phyloP scores from a whole-genome alignment of 2,797 vertebrate genomes.

The Ateles fusciceps region DNA sequence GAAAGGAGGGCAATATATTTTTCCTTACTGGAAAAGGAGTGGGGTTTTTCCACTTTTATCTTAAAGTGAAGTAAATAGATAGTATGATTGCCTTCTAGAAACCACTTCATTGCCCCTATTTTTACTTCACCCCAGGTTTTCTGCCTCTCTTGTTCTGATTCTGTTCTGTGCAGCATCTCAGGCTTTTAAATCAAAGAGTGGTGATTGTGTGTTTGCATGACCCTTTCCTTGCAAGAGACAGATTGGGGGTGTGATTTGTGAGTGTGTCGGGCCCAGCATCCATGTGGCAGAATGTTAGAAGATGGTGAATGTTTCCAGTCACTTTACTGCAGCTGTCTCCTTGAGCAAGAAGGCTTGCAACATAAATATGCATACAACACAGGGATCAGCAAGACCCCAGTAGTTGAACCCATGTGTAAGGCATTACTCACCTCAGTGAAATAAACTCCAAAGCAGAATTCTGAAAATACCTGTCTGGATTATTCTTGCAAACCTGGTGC shows the following conservation, averaged over 20 bases:
- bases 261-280: fast-evolving
- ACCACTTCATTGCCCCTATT: background rate
- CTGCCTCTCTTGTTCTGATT: background rate
- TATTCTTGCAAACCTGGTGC: background rate
- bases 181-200: background rate
- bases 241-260: background rate
- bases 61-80: background rate
- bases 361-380: background rate
- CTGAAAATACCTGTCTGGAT: background rate
- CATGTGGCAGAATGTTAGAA: no score
- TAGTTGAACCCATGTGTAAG: background rate
- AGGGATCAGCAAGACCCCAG: fast-evolving
- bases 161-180: background rate
- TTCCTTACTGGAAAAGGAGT: background rate
- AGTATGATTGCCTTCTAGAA: background rate
- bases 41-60: background rate
- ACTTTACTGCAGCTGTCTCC: fast-evolving
- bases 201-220: background rate
- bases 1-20: background rate
- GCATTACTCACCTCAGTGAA: fast-evolving
- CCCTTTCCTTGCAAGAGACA: background rate
- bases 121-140: background rate
- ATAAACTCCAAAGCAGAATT: background rate
- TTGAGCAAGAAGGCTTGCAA: background rate
- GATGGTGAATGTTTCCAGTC: background rate